phyloP scores from a whole-genome alignment of 2,113 vertebrate species.

The Elephantulus edwardii region DNA sequence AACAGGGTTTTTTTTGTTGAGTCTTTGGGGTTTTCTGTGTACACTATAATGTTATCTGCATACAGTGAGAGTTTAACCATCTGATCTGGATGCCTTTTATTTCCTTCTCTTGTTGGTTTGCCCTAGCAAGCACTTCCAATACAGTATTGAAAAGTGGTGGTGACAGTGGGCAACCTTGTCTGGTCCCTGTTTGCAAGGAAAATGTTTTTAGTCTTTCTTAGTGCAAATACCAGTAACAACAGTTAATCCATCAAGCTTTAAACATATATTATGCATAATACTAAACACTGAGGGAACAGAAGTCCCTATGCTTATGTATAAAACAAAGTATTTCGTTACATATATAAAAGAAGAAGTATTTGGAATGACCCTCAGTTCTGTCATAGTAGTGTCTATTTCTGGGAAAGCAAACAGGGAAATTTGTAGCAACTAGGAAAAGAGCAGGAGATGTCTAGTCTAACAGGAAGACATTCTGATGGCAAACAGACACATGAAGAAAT shows the following conservation, averaged over 20 bases:
- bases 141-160: too few species aligned
- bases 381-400: not conserved
- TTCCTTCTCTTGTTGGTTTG: too few species aligned
- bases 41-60: too few species aligned
- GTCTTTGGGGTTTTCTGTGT: too few species aligned
- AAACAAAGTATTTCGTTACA: not conserved
- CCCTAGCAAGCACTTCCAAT: too few species aligned
- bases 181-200: too few species aligned
- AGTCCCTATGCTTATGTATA: not conserved
- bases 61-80: too few species aligned
- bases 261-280: not conserved
- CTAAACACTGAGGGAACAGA: not conserved
- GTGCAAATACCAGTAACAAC: not conserved
- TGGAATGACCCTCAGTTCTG: not conserved
- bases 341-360: not conserved
- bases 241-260: not conserved
- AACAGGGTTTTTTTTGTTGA: too few species aligned
- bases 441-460: not conserved
- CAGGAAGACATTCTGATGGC: not conserved
- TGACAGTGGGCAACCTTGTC: too few species aligned
- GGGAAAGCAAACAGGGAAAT: not conserved
- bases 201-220: too few species aligned
- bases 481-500: not conserved
- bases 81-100: too few species aligned
- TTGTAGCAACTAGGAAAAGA: not conserved